Conservation (phyloP, 30 jellyfish, hydroid and myxozoan species). For the Rhopilema esculentum region DNA sequence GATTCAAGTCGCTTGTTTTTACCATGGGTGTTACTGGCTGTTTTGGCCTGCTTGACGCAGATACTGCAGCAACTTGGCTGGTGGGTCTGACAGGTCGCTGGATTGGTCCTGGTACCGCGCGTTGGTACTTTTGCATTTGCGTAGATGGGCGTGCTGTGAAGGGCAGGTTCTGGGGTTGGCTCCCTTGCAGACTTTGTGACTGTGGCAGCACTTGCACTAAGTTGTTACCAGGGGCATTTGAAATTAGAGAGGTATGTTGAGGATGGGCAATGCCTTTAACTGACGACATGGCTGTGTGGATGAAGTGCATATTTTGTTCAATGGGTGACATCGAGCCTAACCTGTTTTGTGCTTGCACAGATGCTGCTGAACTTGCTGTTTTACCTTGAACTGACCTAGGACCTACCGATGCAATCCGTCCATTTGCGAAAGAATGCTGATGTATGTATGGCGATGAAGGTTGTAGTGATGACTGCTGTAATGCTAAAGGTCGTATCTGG, state of each 20-base stretch:
- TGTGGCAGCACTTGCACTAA: constrained; percentile 54
- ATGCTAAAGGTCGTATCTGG: constrained; percentile 47
- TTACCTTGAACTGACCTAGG: constrained; percentile 89
- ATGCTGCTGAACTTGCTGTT: constrained; percentile 36
- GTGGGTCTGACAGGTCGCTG: constrained; percentile 66
- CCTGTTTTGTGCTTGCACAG: constrained; percentile 57
- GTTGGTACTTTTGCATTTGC: constrained; percentile 52
- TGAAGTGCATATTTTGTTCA: constrained; percentile 54
- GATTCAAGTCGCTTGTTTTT: constrained; percentile 33
- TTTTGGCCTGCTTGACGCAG: constrained; percentile 59
- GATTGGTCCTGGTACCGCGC: constrained; percentile 79
- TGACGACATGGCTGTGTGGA: constrained; percentile 55
- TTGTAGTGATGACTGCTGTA: constrained; percentile 52
- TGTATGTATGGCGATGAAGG: constrained; percentile 54
- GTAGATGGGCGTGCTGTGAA: constrained; percentile 60
- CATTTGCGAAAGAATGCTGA: constrained; percentile 54
- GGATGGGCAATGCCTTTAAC: constrained; percentile 31
- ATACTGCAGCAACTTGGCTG: constrained; percentile 3
- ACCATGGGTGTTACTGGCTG: constrained; percentile 69
- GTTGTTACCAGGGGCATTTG: constrained; percentile 22
- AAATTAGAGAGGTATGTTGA: constrained; percentile 31
- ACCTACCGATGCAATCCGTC: constrained; percentile 94
- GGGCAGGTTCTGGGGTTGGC: constrained; percentile 35
- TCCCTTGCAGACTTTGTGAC: constrained; percentile 39
- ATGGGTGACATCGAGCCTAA: constrained; percentile 63